Evolutionary conservation across 1,140 invertebrate genomes (phyloP), one percentile per base, ranked within the genome.

Genomic region (Eurosta solidaginis): DNA sequence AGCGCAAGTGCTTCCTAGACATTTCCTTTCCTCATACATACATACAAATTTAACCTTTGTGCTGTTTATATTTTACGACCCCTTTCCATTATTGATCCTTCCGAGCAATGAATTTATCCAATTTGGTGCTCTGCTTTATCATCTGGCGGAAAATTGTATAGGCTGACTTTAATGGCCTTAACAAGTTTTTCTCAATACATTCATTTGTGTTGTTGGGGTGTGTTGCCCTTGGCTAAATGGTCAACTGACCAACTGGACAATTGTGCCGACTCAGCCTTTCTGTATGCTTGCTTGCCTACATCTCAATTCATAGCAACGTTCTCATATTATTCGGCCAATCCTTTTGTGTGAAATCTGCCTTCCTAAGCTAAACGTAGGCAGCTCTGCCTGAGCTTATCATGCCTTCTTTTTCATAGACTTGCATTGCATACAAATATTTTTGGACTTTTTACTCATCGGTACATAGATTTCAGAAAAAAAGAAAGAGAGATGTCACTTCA

Each of bases 81-180:
- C n/a, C n/a, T n/a, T n/a, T n/a, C n/a, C n/a, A n/a, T n/a, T n/a
- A n/a, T n/a, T n/a, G n/a, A n/a, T n/a, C n/a, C n/a, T n/a, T n/a
- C n/a, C n/a, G n/a, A n/a, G n/a, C n/a, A n/a, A n/a, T n/a, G n/a
- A n/a, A n/a, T n/a, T n/a, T n/a, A n/a, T n/a, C n/a, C n/a, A n/a
- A n/a, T 47, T 22, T n/a, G 2, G 17, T 14, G 1, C 50, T 33
- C 10, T 7, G 14, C 12, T 7, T 5, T 68, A 17, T 68, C 6
- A 29, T 68, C 29, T 36, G 2, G 3, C 33, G 12, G 33, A 40
- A 40, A 68, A 68, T 68, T 2, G 59, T 12, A 33, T 68, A 68
- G 59, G 59, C 59, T 68, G 59, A 36, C 59, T 68, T 40, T 68
- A 68, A 68, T 68, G 59, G 59, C 33, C 36, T 40, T 40, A n/a